phyloP scores from a whole-genome alignment of 2,888 invertebrate species.

The Xylota sylvarum region DNA sequence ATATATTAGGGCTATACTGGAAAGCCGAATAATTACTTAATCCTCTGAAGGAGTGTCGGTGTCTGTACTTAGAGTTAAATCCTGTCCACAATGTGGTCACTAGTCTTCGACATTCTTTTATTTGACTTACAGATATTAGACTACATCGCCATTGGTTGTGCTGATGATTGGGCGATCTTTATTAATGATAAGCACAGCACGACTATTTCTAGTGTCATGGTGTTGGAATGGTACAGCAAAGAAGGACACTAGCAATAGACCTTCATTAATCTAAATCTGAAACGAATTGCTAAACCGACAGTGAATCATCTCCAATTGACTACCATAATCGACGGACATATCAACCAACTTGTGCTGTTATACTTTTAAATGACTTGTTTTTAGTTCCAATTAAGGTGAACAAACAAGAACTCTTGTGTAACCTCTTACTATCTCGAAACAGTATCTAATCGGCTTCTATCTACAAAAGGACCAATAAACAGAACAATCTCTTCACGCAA shows the following conservation, averaged over 20 bases:
- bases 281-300: background rate
- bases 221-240: too few species aligned
- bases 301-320: background rate
- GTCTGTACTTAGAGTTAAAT: too few species aligned
- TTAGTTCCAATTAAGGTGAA: background rate
- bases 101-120: too few species aligned
- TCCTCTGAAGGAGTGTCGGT: too few species aligned
- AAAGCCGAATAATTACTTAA: too few species aligned
- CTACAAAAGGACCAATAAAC: constrained; percentile 4
- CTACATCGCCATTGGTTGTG: too few species aligned
- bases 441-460: background rate
- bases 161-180: too few species aligned
- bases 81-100: too few species aligned
- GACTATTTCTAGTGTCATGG: too few species aligned
- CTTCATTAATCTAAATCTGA: constrained; percentile 15
- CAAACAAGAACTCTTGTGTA: background rate
- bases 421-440: background rate
- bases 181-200: too few species aligned
- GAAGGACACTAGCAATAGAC: constrained; percentile 7
- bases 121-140: too few species aligned
- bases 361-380: background rate
- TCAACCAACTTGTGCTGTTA: background rate
- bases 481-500: constrained; percentile 51
- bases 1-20: too few species aligned
- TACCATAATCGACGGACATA: background rate